phyloP scores from a whole-genome alignment of 2,888 invertebrate species.

The Parnassius apollo region DNA sequence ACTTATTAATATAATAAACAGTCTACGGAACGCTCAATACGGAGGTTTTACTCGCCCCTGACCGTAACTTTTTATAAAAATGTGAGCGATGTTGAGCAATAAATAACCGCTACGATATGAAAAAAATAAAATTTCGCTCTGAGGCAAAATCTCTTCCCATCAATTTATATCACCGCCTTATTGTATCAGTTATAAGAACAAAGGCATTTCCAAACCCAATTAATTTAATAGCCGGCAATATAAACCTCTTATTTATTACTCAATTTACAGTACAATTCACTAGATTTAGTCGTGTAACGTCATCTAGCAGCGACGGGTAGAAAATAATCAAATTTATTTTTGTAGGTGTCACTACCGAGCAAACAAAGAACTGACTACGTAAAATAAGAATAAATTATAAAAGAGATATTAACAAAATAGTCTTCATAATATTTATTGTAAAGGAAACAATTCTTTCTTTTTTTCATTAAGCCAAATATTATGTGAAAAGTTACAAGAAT shows the following conservation, averaged over 20 bases:
- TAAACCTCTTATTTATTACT: slow-evolving; percentile 8
- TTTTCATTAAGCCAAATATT: not conserved
- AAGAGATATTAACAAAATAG: not conserved
- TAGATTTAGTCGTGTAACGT: no score
- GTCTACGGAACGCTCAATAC: no score
- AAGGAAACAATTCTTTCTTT: not conserved
- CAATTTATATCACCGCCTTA: not conserved
- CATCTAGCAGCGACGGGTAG: slow-evolving; percentile 1
- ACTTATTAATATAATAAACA: no score
- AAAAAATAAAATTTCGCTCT: no score
- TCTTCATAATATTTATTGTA: not conserved
- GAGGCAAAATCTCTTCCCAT: no score
- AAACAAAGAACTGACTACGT: not conserved
- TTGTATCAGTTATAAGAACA: not conserved
- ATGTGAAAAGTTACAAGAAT: not conserved
- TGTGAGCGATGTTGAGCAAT: no score
- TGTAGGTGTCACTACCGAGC: slow-evolving; percentile 8
- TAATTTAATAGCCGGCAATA: slow-evolving; percentile 11
- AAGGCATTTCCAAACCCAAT: slow-evolving; percentile 12
- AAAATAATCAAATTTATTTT: not conserved
- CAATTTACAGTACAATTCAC: not conserved
- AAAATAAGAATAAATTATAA: not conserved
- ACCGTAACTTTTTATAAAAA: no score
- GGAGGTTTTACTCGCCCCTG: no score
- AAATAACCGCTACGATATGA: no score